Conservation (phyloP, 2,888 invertebrate species). For the Torymus texanus region DNA sequence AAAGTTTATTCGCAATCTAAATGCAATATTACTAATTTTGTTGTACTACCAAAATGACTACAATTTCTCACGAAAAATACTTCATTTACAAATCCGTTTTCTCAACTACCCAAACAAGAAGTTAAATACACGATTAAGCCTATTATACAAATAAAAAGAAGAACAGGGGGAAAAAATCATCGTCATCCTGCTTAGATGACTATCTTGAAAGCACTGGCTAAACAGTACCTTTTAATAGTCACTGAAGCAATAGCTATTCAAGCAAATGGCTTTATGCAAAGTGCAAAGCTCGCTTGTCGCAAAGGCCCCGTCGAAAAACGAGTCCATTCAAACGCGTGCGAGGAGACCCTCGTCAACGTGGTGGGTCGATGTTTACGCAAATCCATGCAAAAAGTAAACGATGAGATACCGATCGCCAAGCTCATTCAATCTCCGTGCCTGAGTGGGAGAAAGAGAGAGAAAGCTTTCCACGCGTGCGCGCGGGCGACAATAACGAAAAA, state of each 20-base stretch:
- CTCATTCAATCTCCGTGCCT: slow-evolving; percentile 32
- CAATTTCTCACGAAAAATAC: too few species aligned
- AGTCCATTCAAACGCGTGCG: slow-evolving; percentile 25
- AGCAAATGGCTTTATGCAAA: slow-evolving; percentile 44
- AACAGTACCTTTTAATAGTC: slow-evolving; percentile 39
- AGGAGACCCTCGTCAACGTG: slow-evolving; percentile 29
- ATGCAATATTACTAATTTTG: too few species aligned
- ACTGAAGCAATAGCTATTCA: slow-evolving; percentile 29
- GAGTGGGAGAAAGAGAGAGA: neutral
- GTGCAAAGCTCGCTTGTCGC: slow-evolving; percentile 16
- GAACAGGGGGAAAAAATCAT: slow-evolving; percentile 5
- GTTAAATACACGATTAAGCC: neutral
- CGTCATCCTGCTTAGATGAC: slow-evolving; percentile 9
- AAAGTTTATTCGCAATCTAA: too few species aligned
- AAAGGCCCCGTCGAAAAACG: neutral
- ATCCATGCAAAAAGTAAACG: slow-evolving; percentile 46
- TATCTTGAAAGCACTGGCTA: slow-evolving; percentile 4
- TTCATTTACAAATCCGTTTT: too few species aligned
- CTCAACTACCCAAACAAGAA: too few species aligned
- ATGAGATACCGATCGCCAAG: slow-evolving; percentile 43
- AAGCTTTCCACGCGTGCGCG: slow-evolving; percentile 7
- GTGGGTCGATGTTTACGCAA: slow-evolving; percentile 45
- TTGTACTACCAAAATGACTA: too few species aligned
- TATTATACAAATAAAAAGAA: neutral
- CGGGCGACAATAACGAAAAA: slow-evolving; percentile 34